Conservation (phyloP, 1,140 invertebrate genomes). For the Nixonia krombeini region DNA sequence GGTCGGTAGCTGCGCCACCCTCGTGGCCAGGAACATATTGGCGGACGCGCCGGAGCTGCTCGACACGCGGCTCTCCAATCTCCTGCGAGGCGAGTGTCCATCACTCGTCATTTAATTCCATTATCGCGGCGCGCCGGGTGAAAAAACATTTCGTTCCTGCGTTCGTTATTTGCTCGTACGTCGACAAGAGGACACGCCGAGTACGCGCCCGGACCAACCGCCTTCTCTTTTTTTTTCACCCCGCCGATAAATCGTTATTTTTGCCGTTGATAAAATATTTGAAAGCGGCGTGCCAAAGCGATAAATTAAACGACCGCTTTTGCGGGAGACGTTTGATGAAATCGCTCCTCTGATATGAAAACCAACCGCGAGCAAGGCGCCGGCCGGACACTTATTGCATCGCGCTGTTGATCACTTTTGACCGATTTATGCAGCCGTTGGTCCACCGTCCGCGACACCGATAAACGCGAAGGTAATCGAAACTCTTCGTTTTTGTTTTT, state of each 20-base stretch:
- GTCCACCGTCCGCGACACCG: too few species aligned
- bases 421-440: constrained; percentile 31
- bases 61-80: constrained; percentile 44
- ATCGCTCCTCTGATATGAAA: constrained; percentile 34
- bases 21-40: constrained; percentile 75
- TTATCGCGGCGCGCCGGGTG: constrained; percentile 11
- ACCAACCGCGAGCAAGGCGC: constrained; percentile 16
- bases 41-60: constrained; percentile 47
- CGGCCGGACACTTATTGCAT: constrained; percentile 34
- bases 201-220: constrained; percentile 37
- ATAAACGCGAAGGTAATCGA: too few species aligned
- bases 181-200: constrained; percentile 29
- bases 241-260: constrained; percentile 49
- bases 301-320: constrained; percentile 37
- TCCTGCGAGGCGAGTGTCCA: constrained; percentile 59
- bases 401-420: constrained; percentile 35
- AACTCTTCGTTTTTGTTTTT: too few species aligned
- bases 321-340: constrained; percentile 22
- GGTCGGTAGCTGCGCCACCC: constrained; percentile 83
- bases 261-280: constrained; percentile 41
- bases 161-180: constrained; percentile 19
- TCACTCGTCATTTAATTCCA: constrained; percentile 39
- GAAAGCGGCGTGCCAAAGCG: constrained; percentile 24
- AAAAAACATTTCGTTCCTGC: constrained; percentile 10
- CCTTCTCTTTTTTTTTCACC: background rate